A percentile compares a stretch with the other conserved stretches of the same genome.
Evolutionary conservation across 2,888 invertebrate genomes (phyloP).

Genomic region (Eilema caniola): DNA sequence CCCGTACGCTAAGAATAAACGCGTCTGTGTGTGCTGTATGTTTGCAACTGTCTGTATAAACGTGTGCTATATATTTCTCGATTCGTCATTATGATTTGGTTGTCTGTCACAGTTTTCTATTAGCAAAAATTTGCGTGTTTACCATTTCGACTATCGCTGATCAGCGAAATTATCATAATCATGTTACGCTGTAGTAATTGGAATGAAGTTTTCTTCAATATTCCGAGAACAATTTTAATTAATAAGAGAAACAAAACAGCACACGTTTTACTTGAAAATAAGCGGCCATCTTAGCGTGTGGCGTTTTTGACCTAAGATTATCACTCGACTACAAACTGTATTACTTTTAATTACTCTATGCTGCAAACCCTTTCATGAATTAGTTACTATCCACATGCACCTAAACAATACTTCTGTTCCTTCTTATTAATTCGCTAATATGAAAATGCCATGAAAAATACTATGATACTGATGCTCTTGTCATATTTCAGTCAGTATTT

Average conservation of each 20-base stretch:
- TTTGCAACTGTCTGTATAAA: slow-evolving; percentile 42
- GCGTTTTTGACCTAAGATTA: not conserved
- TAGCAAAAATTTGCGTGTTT: slow-evolving; percentile 26
- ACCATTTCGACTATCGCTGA: slow-evolving; percentile 7
- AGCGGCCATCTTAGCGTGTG: not conserved
- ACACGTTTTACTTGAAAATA: not conserved
- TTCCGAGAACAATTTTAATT: not conserved
- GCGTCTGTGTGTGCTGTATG: slow-evolving; percentile 49
- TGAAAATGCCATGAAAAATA: not conserved
- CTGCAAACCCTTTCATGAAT: not conserved
- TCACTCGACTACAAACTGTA: not conserved
- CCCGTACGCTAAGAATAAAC: slow-evolving; percentile 77
- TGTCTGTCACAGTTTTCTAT: slow-evolving; percentile 45
- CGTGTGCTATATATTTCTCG: slow-evolving; percentile 68
- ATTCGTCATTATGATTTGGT: slow-evolving; percentile 52
- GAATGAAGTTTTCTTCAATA: not conserved
- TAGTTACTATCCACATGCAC: not conserved
- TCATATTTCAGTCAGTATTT: not conserved
- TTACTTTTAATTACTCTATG: too few species aligned
- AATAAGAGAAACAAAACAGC: not conserved
- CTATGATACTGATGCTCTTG: too few species aligned
- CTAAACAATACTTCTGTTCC: not conserved
- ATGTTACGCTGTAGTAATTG: not conserved
- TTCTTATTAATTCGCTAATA: too few species aligned
- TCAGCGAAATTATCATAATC: not conserved